phyloP scores from a whole-genome alignment of 2,113 vertebrate genomes.

The Accipiter cooperii region DNA sequence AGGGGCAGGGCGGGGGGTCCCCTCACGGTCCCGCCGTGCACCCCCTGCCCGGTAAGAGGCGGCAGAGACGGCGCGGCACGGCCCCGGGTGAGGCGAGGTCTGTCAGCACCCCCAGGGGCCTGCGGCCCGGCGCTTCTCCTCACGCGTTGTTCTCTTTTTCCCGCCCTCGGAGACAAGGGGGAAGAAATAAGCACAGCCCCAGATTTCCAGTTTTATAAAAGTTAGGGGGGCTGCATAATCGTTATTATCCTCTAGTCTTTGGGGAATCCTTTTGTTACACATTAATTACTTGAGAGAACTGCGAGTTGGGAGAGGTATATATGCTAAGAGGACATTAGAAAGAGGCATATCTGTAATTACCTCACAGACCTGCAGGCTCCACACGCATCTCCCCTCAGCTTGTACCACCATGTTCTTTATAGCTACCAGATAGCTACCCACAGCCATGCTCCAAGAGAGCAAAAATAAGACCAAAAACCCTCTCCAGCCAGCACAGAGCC shows the following conservation, averaged over 20 bases:
- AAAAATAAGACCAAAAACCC: neutral
- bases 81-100: neutral
- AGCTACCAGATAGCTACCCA: neutral
- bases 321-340: fast-evolving
- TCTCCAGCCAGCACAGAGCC: fast-evolving
- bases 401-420: fast-evolving
- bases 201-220: neutral
- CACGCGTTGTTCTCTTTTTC: fast-evolving
- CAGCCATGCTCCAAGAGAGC: fast-evolving
- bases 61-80: fast-evolving
- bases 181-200: neutral
- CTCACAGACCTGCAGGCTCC: no score
- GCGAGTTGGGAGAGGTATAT: neutral
- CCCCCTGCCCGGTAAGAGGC: neutral
- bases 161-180: fast-evolving
- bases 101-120: fast-evolving
- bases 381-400: fast-evolving
- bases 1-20: fast-evolving
- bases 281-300: neutral
- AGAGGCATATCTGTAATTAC: fast-evolving
- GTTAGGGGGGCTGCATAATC: no score
- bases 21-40: neutral
- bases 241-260: no score
- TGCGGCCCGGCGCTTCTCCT: fast-evolving
- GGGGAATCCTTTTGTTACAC: neutral